These are phyloP conservation scores for Ariolimax columbianus DNA, from an alignment of 2,888 invertebrate species.

Conservation along the genomic window DNA sequence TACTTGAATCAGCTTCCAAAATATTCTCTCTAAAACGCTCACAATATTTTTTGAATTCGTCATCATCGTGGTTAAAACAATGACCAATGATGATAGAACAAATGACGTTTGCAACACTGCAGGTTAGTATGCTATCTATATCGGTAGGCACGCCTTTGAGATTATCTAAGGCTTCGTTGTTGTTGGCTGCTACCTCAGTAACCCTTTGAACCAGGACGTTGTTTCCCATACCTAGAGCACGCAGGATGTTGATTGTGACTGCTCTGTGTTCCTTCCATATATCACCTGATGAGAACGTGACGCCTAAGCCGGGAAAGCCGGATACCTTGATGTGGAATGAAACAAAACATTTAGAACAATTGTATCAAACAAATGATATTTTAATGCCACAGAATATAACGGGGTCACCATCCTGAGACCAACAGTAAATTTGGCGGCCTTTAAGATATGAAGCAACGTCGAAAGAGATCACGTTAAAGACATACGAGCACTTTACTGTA, in stretches of 20 bases:
- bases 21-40: background rate
- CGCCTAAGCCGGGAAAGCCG: background rate
- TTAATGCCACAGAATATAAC: no score
- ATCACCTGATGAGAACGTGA: background rate
- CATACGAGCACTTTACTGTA: no score
- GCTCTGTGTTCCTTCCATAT: constrained; percentile 16
- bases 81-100: constrained; percentile 16
- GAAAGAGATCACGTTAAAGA: no score
- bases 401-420: no score
- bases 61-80: constrained; percentile 15
- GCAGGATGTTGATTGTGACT: background rate
- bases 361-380: no score
- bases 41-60: background rate
- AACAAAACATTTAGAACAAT: no score
- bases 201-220: background rate
- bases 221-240: background rate
- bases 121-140: background rate
- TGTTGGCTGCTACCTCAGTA: background rate
- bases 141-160: background rate
- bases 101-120: constrained; percentile 3
- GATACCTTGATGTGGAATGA: constrained; percentile 14
- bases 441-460: no score
- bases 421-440: no score
- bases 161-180: background rate
- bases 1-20: background rate